These are phyloP conservation scores for Holotrichia oblita DNA, from an alignment of 1,140 invertebrate species.

Conservation along the genomic window DNA sequence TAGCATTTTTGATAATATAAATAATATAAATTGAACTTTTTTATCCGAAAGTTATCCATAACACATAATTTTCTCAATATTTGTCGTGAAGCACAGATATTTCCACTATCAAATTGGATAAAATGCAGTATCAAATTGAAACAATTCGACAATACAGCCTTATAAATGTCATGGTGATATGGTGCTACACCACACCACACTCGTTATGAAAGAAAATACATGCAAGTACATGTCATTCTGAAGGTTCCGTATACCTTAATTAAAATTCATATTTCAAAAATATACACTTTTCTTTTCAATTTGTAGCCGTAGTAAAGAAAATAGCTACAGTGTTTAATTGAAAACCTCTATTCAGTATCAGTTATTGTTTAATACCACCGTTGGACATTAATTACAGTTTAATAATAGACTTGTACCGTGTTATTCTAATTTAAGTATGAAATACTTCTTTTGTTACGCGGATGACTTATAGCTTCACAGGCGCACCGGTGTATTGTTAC, in stretches of 20 bases:
- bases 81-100: too few species aligned
- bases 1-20: too few species aligned
- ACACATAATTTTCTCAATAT: too few species aligned
- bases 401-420: conserved; percentile 22
- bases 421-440: conserved; percentile 27
- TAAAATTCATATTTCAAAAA: conserved; percentile 18
- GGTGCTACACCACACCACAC: too few species aligned
- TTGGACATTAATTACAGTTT: conserved; percentile 11
- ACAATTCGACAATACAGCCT: too few species aligned
- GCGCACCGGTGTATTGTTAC: not conserved
- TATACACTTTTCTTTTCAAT: not conserved
- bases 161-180: too few species aligned
- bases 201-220: not conserved
- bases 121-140: too few species aligned
- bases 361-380: conserved; percentile 30
- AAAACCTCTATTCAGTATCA: not conserved
- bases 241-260: not conserved
- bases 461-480: conserved; percentile 28
- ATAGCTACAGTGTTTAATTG: conserved; percentile 1
- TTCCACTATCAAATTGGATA: too few species aligned
- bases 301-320: not conserved
- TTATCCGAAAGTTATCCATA: too few species aligned
- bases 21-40: too few species aligned
- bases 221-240: not conserved
- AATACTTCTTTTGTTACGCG: conserved; percentile 27